phyloP scores from a whole-genome alignment of 2,888 invertebrate species.

The Apoderus coryli region DNA sequence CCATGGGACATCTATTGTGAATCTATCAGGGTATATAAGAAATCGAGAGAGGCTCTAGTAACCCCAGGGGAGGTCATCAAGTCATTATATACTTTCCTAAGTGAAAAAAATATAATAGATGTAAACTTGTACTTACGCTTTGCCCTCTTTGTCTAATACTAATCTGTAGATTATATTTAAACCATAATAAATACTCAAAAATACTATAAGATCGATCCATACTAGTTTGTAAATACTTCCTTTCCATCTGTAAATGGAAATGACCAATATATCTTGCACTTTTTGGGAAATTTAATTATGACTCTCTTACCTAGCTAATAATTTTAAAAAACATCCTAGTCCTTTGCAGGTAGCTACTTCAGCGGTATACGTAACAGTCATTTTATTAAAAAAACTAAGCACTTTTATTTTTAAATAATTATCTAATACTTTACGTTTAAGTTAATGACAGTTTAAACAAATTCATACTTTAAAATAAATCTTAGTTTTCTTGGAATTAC shows the following conservation, averaged over 20 bases:
- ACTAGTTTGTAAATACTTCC: conserved; percentile 91
- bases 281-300: no score
- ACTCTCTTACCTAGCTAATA: conserved; percentile 57
- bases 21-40: no score
- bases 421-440: no score
- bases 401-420: no score
- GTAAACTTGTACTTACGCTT: conserved; percentile 15
- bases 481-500: no score
- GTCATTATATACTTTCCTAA: no score
- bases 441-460: no score
- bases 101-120: no score
- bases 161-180: conserved; percentile 68
- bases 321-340: conserved; percentile 76
- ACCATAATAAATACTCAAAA: conserved; percentile 61
- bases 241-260: conserved; percentile 56
- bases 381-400: conserved; percentile 15
- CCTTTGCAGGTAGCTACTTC: conserved; percentile 36
- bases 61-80: no score
- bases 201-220: conserved; percentile 76
- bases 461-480: no score
- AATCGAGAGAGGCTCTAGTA: no score
- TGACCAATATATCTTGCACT: conserved; percentile 2
- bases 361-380: conserved; percentile 26
- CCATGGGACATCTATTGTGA: no score
- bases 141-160: conserved; percentile 48